A percentile compares a stretch with the other conserved stretches of the same genome.
Conservation (phyloP, 2,797 vertebrate species). For the Bucorvus abyssinicus region DNA sequence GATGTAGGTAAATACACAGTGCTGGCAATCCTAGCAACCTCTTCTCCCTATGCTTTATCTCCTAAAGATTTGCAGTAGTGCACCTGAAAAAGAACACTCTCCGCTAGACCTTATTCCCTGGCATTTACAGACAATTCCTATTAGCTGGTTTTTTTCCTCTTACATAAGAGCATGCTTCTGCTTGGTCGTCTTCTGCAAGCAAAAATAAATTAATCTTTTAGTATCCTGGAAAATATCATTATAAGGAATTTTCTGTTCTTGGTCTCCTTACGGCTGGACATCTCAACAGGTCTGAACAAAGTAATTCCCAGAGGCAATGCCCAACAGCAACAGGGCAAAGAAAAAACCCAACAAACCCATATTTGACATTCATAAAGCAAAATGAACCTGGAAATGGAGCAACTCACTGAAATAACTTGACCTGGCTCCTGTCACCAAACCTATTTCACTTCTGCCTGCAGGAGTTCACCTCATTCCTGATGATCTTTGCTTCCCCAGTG, state of each 20-base stretch:
- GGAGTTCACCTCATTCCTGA: background rate
- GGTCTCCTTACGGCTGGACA: background rate
- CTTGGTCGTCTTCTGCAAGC: background rate
- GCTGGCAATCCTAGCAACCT: background rate
- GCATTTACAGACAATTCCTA: background rate
- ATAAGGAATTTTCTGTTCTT: background rate
- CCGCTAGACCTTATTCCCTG: background rate
- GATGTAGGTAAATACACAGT: background rate
- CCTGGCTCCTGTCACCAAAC: background rate
- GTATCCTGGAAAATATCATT: background rate
- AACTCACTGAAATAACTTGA: background rate
- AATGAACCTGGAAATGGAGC: background rate
- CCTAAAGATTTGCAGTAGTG: background rate
- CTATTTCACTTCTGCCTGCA: background rate
- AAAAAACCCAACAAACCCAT: too few relatives aligned
- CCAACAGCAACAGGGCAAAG: background rate
- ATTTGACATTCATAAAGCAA: background rate
- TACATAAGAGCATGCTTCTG: background rate
- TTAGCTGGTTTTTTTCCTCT: background rate
- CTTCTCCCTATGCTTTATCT: background rate
- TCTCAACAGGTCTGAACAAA: background rate
- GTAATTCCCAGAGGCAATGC: background rate
- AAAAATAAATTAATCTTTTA: background rate
- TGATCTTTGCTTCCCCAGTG: background rate
- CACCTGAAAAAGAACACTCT: background rate